phyloP scores from a whole-genome alignment of 2,113 vertebrate genomes.

The Chascanopsetta lugubris region DNA sequence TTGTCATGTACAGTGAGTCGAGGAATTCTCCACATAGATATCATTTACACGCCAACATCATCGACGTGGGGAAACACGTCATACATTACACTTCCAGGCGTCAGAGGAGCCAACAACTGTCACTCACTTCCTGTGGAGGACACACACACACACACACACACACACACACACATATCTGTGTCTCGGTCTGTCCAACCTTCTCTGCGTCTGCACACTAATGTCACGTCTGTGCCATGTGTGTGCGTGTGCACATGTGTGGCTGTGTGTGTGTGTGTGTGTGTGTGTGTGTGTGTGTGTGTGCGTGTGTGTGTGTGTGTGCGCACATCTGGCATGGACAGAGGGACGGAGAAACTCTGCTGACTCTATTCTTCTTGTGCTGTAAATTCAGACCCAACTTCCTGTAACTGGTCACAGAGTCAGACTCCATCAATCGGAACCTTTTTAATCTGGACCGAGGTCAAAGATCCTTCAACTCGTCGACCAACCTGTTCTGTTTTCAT shows the following conservation, averaged over 20 bases:
- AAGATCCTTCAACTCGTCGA: too few relatives aligned
- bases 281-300: not conserved
- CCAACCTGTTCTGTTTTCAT: too few relatives aligned
- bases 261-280: not conserved
- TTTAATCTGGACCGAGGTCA: too few relatives aligned
- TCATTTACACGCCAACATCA: constrained; percentile 46
- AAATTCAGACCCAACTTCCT: too few relatives aligned
- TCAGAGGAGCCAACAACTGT: constrained; percentile 36
- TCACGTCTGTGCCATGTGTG: constrained; percentile 41
- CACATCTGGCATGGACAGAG: constrained; percentile 23
- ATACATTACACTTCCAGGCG: constrained; percentile 36
- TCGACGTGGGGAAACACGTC: constrained; percentile 40
- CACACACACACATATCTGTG: constrained; percentile 38
- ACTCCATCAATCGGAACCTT: too few relatives aligned
- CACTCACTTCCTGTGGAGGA: constrained; percentile 56
- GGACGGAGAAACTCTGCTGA: constrained; percentile 32
- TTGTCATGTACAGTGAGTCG: constrained; percentile 35
- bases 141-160: too few relatives aligned
- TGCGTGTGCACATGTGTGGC: constrained; percentile 18
- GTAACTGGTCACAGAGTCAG: too few relatives aligned
- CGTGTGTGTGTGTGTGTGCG: constrained; percentile 8
- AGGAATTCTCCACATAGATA: constrained; percentile 34
- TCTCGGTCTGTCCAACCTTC: constrained; percentile 31
- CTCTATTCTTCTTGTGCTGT: too few relatives aligned
- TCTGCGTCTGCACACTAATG: constrained; percentile 25